These are phyloP conservation scores for Xylota sylvarum DNA, from an alignment of 2,888 invertebrate genomes.

Conservation along the genomic window DNA sequence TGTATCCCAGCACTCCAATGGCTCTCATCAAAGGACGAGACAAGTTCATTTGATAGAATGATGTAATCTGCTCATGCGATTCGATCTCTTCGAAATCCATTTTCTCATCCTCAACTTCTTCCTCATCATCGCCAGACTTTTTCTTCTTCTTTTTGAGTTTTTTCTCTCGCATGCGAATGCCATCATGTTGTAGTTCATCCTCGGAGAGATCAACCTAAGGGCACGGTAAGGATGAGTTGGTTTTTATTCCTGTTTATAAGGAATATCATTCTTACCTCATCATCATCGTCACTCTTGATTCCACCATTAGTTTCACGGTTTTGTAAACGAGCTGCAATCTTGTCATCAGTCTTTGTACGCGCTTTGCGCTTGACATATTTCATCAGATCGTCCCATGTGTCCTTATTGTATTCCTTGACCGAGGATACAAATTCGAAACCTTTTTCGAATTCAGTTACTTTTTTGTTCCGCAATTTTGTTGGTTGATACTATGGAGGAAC, in stretches of 20 bases:
- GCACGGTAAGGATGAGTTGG: background rate
- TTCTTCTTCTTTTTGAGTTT: conserved; percentile 86
- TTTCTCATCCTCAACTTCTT: conserved; percentile 85
- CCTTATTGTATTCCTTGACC: conserved; percentile 92
- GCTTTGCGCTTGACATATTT: conserved; percentile 93
- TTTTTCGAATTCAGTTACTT: conserved; percentile 91
- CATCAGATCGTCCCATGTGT: conserved; percentile 92
- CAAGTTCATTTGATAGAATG: conserved; percentile 98
- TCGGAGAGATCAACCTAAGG: conserved; percentile 89
- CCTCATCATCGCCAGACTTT: conserved; percentile 83
- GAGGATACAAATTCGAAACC: conserved; percentile 92
- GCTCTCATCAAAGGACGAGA: conserved; percentile 97
- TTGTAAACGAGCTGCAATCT: conserved; percentile 88
- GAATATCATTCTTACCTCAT: conserved; percentile 80
- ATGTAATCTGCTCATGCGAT: conserved; percentile 88
- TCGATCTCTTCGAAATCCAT: conserved; percentile 88
- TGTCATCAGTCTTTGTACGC: conserved; percentile 93
- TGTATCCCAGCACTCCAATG: conserved; percentile 94
- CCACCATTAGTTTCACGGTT: conserved; percentile 85
- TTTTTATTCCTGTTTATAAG: no score
- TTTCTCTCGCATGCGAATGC: conserved; percentile 88
- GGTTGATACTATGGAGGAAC: conserved; percentile 90
- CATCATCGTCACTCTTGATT: conserved; percentile 86
- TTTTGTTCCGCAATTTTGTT: conserved; percentile 90
- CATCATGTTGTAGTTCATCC: conserved; percentile 91